Conservation (phyloP, 1,140 invertebrate species). For the Orius insidiosus region DNA sequence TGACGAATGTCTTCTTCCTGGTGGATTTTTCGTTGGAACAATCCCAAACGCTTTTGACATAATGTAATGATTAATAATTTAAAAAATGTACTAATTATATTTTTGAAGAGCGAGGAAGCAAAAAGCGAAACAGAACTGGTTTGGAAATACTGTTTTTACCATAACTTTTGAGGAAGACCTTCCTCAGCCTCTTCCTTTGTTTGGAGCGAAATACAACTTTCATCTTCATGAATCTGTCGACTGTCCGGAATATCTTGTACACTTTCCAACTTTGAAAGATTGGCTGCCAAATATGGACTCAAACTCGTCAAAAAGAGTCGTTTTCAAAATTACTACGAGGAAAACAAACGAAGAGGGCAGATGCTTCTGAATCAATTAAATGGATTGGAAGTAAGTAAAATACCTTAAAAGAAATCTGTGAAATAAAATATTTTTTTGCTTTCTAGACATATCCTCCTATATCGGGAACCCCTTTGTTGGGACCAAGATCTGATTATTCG, state of each 20-base stretch:
- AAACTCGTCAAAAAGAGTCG: slow-evolving; percentile 33
- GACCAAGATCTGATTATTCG: slow-evolving; percentile 47
- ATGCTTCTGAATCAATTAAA: slow-evolving; percentile 43
- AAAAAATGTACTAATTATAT: background rate
- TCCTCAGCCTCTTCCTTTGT: slow-evolving; percentile 57
- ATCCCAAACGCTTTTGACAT: slow-evolving; percentile 87
- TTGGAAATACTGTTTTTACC: slow-evolving; percentile 76
- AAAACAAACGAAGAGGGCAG: slow-evolving; percentile 30
- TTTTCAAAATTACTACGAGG: slow-evolving; percentile 38
- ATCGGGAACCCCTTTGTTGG: slow-evolving; percentile 34
- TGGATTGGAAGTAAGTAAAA: slow-evolving; percentile 45
- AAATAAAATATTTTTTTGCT: background rate
- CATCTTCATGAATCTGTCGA: slow-evolving; percentile 89
- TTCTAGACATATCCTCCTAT: slow-evolving; percentile 47
- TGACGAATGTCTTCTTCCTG: slow-evolving; percentile 71
- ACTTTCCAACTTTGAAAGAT: slow-evolving; percentile 67
- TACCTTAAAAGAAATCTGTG: too few relatives aligned
- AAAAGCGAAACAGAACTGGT: slow-evolving; percentile 38
- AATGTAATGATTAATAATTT: slow-evolving; percentile 36
- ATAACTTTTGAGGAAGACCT: slow-evolving; percentile 62
- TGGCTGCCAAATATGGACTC: slow-evolving; percentile 39
- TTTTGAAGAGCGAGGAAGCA: slow-evolving; percentile 36
- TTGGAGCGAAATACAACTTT: slow-evolving; percentile 94
- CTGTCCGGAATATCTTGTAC: slow-evolving; percentile 95
- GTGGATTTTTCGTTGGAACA: slow-evolving; percentile 93